Percentiles rank a stretch among this genome's conserved stretches.
Conservation (phyloP, 2,797 vertebrate species). For the Apogon hyalosoma region DNA sequence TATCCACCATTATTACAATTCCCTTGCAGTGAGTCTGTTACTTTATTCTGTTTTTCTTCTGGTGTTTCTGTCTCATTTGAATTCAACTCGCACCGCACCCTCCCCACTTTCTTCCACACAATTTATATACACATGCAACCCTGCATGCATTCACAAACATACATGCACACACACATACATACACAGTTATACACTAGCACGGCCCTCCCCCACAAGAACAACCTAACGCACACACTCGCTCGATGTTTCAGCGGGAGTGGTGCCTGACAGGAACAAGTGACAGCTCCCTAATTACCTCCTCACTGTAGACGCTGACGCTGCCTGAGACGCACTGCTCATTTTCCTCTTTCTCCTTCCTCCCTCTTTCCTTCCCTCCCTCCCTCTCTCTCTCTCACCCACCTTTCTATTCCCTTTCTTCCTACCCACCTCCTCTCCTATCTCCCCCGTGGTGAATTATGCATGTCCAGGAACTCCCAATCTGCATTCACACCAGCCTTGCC, state of each 20-base stretch:
- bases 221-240: conserved; percentile 62
- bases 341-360: conserved; percentile 82
- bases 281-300: conserved; percentile 99
- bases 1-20: conserved; percentile 75
- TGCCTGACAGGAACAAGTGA: conserved; percentile 98
- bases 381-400: conserved; percentile 75
- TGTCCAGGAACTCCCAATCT: conserved; percentile 90
- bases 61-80: conserved; percentile 76
- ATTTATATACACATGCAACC: conserved; percentile 78
- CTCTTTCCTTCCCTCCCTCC: conserved; percentile 56
- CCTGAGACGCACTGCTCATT: conserved; percentile 95
- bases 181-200: conserved; percentile 61
- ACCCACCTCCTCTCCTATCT: conserved; percentile 84
- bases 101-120: conserved; percentile 64
- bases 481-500: conserved; percentile 89
- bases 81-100: conserved; percentile 65
- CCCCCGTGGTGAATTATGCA: conserved; percentile 96
- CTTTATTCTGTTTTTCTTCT: conserved; percentile 73
- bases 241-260: conserved; percentile 93
- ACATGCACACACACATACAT: conserved; percentile 36
- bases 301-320: conserved; percentile 95
- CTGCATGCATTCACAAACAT: conserved; percentile 72
- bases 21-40: conserved; percentile 63
- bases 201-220: conserved; percentile 75
- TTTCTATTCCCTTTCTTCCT: conserved; percentile 88